These are phyloP conservation scores for Antheraea pernyi DNA, from an alignment of 1,140 invertebrate species.

Conservation along the genomic window DNA sequence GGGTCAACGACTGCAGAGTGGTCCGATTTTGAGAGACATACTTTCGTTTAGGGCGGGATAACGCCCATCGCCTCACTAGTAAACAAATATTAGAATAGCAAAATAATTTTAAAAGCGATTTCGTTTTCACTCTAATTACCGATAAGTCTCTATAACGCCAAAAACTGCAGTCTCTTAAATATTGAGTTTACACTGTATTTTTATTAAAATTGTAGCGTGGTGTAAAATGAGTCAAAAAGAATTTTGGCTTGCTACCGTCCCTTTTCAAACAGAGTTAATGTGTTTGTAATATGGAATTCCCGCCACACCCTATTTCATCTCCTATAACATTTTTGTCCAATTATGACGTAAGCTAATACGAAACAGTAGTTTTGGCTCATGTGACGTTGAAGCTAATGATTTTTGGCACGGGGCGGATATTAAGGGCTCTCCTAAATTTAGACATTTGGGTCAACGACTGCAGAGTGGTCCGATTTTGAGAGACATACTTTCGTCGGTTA, in stretches of 20 bases:
- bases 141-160: no score
- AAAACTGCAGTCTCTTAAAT: no score
- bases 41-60: no score
- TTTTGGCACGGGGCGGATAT: conserved; percentile 44
- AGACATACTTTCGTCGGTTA: background rate
- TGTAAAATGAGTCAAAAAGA: background rate
- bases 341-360: conserved; percentile 48
- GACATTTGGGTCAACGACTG: background rate
- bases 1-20: background rate
- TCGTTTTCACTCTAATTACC: no score
- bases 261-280: background rate
- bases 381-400: conserved; percentile 40
- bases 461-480: background rate
- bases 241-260: background rate
- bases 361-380: conserved; percentile 48
- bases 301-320: conserved; percentile 24
- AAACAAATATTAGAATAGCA: no score
- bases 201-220: no score
- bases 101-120: no score
- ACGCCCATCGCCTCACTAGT: no score
- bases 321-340: conserved; percentile 30
- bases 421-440: conserved; percentile 5
- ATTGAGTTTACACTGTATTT: no score
- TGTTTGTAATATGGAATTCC: background rate
- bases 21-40: background rate